Base-by-base conservation (phyloP, 2,888 invertebrate species). In the Acronicta psi region DNA sequence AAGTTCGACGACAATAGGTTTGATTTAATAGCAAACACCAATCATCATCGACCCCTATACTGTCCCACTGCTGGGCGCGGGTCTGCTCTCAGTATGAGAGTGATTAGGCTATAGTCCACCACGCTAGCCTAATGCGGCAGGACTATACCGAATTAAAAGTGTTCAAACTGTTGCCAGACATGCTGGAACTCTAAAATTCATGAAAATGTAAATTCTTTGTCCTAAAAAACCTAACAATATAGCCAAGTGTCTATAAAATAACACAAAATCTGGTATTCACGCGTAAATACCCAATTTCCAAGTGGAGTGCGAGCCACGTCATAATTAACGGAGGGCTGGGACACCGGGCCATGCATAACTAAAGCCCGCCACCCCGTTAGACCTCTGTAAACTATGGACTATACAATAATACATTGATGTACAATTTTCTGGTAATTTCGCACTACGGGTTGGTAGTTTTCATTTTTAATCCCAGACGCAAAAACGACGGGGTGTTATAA, bases 311-410 rank as follows among this genome's bases (percentile, higher is more conserved):
- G 81, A 77, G 74, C 81, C 73, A 81, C 83, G 84, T 87, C 91
- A 91, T 92, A 91, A 93, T 92, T 92, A 92, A 92, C 90, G 82
- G 83, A 83, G 88, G 84, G 69, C 77, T 80, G 87, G 87, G 85
- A 79, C 82, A 77, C 83, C 76, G 78, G 80, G 59, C 83, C 87
- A 88, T 92, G 91, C 88, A 92, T 92, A 89, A 91, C 84, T 90
- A 86, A 91, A 85, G 79, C 60, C 66, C 70, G 67, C 72, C 77
- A 75, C 80, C 81, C 81, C 77, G 67, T 79, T 77, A 77, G 81
- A 82, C 82, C 86, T 72, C 75, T 64, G 79, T 86, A 87, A 88
- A 88, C 87, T 87, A 83, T 81, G 77, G 80, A 73, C 42, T 54
- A 42, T 50, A 50, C 54, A 70, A 40, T 61, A 53, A 59, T 53